These are phyloP conservation scores for Steinernema carpocapsae DNA, from an alignment of 2,888 invertebrate genomes.

Conservation along the genomic window DNA sequence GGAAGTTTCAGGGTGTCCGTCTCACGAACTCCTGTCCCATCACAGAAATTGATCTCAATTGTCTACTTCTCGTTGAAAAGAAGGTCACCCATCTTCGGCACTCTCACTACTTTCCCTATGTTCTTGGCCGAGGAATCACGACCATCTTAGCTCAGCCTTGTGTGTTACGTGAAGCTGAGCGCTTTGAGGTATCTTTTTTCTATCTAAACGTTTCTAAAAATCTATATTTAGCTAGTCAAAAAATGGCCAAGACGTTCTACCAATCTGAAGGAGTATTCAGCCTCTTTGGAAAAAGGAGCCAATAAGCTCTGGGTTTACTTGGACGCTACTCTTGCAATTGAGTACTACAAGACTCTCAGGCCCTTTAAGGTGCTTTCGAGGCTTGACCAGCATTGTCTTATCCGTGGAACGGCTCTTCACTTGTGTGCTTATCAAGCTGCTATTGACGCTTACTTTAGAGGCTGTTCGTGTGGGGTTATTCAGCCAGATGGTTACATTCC, in stretches of 20 bases:
- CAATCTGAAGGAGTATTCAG: background rate
- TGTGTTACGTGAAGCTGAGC: background rate
- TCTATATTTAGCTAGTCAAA: background rate
- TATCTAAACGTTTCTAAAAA: no score
- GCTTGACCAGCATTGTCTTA: background rate
- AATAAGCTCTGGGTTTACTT: background rate
- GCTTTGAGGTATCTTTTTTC: background rate
- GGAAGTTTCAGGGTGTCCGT: background rate
- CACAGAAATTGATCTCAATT: background rate
- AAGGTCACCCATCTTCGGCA: background rate
- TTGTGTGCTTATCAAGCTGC: background rate
- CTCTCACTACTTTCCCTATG: constrained; percentile 2
- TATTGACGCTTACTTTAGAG: background rate
- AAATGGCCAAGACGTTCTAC: background rate
- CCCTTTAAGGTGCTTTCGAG: background rate
- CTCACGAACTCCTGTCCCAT: background rate
- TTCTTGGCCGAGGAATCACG: background rate
- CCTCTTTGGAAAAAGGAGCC: background rate
- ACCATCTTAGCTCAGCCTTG: background rate
- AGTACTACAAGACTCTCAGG: background rate
- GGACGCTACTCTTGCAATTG: background rate
- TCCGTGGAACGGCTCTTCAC: background rate
- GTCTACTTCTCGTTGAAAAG: background rate
- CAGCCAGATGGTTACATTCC: constrained; percentile 4
- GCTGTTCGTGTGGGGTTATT: background rate